Percentiles rank a stretch among this genome's conserved stretches.
Evolutionary conservation across 2,888 invertebrate species (phyloP).

Genomic region (Quadroppia sp.): DNA sequence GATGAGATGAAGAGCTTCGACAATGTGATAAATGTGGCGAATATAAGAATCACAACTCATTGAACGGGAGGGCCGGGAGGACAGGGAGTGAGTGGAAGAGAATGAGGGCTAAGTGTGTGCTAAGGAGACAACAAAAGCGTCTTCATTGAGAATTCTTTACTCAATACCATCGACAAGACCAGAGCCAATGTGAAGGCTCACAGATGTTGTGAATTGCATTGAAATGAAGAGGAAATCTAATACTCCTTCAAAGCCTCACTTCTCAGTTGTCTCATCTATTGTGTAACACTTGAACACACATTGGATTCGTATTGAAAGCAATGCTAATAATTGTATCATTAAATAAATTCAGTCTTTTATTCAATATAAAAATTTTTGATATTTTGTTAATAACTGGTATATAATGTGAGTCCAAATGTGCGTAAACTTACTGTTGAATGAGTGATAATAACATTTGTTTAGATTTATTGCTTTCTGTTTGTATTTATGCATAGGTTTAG

Average conservation of each 20-base stretch:
- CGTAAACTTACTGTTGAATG: not conserved
- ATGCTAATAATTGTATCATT: conserved; percentile 10
- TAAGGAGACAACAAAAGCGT: conserved; percentile 22
- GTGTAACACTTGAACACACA: conserved; percentile 17
- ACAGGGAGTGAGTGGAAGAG: not conserved
- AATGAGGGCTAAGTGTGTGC: not conserved
- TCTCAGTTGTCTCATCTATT: not conserved
- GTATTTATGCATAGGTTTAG: not conserved
- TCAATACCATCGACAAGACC: not conserved
- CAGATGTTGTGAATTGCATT: conserved; percentile 27
- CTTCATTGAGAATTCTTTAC: conserved; percentile 9
- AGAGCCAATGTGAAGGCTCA: conserved; percentile 22
- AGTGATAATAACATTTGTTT: conserved; percentile 15
- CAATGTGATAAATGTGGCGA: not conserved
- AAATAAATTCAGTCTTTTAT: not conserved
- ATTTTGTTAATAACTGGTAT: conserved; percentile 2
- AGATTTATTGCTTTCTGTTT: conserved; percentile 28
- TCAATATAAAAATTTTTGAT: no score
- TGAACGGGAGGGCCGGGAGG: conserved; percentile 10
- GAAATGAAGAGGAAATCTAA: conserved; percentile 29
- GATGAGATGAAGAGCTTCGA: conserved; percentile 17
- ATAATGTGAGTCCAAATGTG: not conserved
- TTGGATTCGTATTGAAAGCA: conserved; percentile 1
- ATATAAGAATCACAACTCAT: conserved; percentile 23
- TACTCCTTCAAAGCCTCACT: not conserved